Evolutionary conservation across 2,113 vertebrate species (phyloP).

Genomic region (Spheniscus mendiculus): DNA sequence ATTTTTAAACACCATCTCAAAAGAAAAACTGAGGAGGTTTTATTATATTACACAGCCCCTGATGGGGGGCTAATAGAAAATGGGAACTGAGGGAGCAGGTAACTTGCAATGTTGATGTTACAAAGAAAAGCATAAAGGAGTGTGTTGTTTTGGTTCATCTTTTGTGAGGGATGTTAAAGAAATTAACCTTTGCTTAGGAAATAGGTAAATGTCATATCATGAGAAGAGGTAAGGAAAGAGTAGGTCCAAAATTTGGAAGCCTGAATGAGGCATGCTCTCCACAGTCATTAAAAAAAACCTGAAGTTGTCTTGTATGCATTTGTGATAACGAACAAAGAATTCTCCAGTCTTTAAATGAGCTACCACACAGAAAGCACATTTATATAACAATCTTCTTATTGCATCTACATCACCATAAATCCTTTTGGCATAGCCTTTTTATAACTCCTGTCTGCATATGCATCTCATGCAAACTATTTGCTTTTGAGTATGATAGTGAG

Average conservation of each 20-base stretch:
- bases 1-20: neutral
- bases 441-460: neutral
- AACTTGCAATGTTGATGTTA: neutral
- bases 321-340: neutral
- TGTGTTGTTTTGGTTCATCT: neutral
- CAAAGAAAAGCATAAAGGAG: neutral
- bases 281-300: neutral
- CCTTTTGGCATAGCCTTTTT: neutral
- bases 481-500: neutral
- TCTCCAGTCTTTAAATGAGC: neutral
- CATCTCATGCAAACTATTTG: conserved; percentile 8
- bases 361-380: neutral
- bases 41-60: neutral
- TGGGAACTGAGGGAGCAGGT: neutral
- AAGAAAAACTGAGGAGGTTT: neutral
- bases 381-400: conserved; percentile 15
- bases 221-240: neutral
- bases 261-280: neutral
- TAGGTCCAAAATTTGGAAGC: neutral
- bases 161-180: neutral
- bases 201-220: neutral
- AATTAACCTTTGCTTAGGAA: neutral
- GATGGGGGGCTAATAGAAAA: neutral
- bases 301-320: neutral
- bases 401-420: neutral